Evolutionary conservation across 2,888 invertebrate species (phyloP).

Genomic region (Chaitophorus viminalis): DNA sequence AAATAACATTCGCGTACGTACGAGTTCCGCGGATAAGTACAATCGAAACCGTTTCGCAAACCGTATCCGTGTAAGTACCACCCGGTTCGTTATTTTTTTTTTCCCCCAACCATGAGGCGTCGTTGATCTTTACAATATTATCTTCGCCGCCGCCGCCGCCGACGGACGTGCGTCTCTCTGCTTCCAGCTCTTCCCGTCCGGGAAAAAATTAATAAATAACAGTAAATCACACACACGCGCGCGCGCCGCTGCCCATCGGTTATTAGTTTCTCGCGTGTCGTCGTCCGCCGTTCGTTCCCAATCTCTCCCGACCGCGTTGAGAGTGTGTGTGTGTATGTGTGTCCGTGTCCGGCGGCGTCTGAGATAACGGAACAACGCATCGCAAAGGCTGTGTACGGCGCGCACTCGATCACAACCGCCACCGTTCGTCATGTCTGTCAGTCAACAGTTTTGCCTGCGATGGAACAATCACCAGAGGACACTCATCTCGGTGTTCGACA

Average conservation of each 20-base stretch:
- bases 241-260: too few species aligned
- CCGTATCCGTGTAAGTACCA: not conserved
- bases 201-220: too few species aligned
- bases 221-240: too few species aligned
- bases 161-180: not conserved
- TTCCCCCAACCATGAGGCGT: not conserved
- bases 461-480: conserved; percentile 97
- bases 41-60: not conserved
- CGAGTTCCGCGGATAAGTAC: not conserved
- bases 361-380: not conserved
- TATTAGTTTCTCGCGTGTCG: not conserved
- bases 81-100: not conserved
- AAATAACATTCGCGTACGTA: not conserved
- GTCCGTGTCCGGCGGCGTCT: not conserved
- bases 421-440: conserved; percentile 67
- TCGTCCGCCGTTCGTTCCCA: not conserved
- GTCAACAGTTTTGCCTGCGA: conserved; percentile 92
- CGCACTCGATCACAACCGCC: not conserved
- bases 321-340: not conserved
- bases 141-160: not conserved
- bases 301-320: not conserved
- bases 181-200: too few species aligned
- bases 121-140: not conserved
- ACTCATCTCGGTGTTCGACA: conserved; percentile 90
- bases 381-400: conserved; percentile 11